Evolutionary conservation across 2,797 vertebrate genomes (phyloP), one percentile per base, ranked within the genome.

Genomic region (Odontamblyopus lacepedii): DNA sequence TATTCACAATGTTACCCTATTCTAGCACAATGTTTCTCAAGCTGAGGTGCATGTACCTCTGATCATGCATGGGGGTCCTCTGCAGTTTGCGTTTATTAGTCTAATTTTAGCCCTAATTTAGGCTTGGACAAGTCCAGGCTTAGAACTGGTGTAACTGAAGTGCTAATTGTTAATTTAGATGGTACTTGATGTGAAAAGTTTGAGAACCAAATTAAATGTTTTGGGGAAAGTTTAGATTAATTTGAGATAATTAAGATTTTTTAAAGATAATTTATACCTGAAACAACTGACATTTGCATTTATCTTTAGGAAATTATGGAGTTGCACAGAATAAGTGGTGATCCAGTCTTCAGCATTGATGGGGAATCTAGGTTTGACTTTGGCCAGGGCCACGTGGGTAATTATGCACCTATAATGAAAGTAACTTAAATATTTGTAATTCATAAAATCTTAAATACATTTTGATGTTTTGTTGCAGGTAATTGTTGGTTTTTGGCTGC

Each of bases 401-500:
- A 56, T 56, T 53, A 19, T 3, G 27, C 29, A 32, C n/a, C 48
- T 30, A 19, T 5, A 65, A 48, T 13, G 41, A 27, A 16, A 8
- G 8, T 32, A 38, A 1, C n/a, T 44, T 5, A 1, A 55, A n/a
- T 63, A 38, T 35, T 13, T 38, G 7, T 55, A 2, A 29, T 59
- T 13, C 27, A 29, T 59, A 16, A 27, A 38, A 18, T 66, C 6
- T 27, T 12, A 16, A 57, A 30, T 4, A 29, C 11, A 5, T 48
- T 48, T 32, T 16, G 71, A 32, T 41, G 38, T 1, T 30, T 44
- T 72, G 38, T 26, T 62, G 62, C 69, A 94, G 92, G 88, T 78
- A 83, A 93, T 78, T 92, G 89, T 76, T 94, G 93, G 93, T 92
- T 94, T 80, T 74, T 94, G 77, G 83, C 92, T 48, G 76, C 92